Conservation (phyloP, 2,888 invertebrate species). For the Dryobotodes eremita region DNA sequence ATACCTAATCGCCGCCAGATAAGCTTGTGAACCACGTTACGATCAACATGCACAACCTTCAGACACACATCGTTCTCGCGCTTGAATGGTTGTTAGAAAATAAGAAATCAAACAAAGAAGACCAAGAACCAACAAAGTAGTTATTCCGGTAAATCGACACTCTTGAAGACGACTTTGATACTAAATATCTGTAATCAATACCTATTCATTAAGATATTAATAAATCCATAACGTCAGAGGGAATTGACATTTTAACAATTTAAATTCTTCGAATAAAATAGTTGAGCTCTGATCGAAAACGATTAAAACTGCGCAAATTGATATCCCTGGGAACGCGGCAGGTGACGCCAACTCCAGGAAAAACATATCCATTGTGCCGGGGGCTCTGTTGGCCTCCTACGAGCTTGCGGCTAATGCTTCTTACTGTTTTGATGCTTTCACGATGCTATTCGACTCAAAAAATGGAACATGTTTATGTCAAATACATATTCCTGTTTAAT, state of each 20-base stretch:
- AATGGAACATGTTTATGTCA: not conserved
- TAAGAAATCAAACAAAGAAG: slow-evolving; percentile 31
- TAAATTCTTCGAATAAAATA: slow-evolving; percentile 73
- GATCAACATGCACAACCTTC: slow-evolving; percentile 51
- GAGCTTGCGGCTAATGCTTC: slow-evolving; percentile 6
- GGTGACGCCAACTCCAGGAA: slow-evolving; percentile 74
- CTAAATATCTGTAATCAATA: slow-evolving; percentile 1
- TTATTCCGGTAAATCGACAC: not conserved
- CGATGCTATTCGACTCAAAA: slow-evolving; percentile 2
- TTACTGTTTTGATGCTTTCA: slow-evolving; percentile 9
- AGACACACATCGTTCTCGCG: slow-evolving; percentile 14
- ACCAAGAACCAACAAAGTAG: not conserved
- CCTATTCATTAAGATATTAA: slow-evolving; percentile 11
- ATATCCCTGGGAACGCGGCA: slow-evolving; percentile 84
- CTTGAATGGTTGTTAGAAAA: slow-evolving; percentile 25
- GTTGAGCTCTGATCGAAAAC: slow-evolving; percentile 77
- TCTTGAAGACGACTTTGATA: not conserved
- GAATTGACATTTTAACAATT: slow-evolving; percentile 70
- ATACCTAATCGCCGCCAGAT: slow-evolving; percentile 40
- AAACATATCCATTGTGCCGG: slow-evolving; percentile 69
- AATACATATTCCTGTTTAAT: not conserved
- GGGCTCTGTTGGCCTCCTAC: slow-evolving; percentile 19
- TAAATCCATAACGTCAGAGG: slow-evolving; percentile 30
- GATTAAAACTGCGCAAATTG: slow-evolving; percentile 85
- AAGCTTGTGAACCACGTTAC: slow-evolving; percentile 48